phyloP scores from a whole-genome alignment of 2,113 vertebrate genomes.

The Plecturocebus donacophilus region DNA sequence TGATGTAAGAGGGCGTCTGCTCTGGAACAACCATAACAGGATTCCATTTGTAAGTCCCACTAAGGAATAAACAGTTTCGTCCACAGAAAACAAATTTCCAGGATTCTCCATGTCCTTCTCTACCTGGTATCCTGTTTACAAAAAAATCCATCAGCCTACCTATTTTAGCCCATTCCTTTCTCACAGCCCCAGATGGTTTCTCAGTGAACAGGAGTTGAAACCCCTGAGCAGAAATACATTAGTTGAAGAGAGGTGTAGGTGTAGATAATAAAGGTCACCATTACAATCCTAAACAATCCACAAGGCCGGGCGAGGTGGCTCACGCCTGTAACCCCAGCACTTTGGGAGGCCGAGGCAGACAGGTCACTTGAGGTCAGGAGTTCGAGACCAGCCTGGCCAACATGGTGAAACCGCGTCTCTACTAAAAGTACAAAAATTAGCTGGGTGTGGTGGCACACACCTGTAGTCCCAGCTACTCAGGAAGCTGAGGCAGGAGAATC shows the following conservation, averaged over 20 bases:
- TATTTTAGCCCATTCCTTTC: conserved; percentile 6
- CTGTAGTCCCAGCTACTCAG: neutral
- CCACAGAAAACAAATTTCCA: conserved; percentile 12
- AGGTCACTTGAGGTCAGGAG: neutral
- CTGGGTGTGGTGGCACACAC: neutral
- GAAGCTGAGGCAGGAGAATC: too few relatives aligned
- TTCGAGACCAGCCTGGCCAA: neutral
- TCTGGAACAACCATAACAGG: neutral
- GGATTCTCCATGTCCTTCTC: neutral
- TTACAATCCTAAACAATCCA: neutral
- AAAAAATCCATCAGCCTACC: neutral
- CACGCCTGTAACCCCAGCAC: neutral
- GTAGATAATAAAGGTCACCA: neutral
- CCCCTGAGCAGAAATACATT: neutral
- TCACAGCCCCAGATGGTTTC: conserved; percentile 26
- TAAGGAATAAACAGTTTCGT: conserved; percentile 13
- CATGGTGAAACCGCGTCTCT: neutral
- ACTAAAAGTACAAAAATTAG: neutral
- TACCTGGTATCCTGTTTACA: neutral
- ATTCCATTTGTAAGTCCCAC: conserved; percentile 4
- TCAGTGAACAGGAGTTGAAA: neutral
- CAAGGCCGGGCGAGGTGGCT: neutral
- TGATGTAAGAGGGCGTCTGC: conserved; percentile 35
- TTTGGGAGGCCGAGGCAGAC: neutral
- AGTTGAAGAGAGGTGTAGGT: neutral